phyloP scores from a whole-genome alignment of 1,140 invertebrate genomes.

The Neuroterus valhalla region DNA sequence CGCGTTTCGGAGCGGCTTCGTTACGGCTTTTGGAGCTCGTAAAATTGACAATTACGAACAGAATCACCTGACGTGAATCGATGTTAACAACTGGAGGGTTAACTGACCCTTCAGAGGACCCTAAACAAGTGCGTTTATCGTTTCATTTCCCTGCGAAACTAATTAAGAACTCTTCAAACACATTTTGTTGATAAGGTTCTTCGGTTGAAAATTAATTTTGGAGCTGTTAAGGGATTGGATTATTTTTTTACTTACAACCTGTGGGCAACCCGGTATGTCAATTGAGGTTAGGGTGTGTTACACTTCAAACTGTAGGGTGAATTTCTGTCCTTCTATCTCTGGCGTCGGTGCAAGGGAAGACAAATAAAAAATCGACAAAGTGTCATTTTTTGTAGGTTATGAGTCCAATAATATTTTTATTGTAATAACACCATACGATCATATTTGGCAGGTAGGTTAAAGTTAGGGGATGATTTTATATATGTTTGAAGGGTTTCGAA shows the following conservation, averaged over 20 bases:
- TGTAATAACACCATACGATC: not conserved
- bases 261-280: not conserved
- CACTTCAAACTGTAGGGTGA: not conserved
- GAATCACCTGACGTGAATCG: not conserved
- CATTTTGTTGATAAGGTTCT: not conserved
- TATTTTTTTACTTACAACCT: not conserved
- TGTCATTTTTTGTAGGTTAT: constrained; percentile 30
- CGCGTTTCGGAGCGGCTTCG: constrained; percentile 23
- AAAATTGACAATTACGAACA: constrained; percentile 19
- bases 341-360: constrained; percentile 22
- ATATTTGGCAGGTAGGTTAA: not conserved
- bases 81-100: not conserved
- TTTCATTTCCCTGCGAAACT: not conserved
- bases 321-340: constrained; percentile 16
- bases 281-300: constrained; percentile 3
- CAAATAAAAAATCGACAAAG: constrained; percentile 24
- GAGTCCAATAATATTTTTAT: constrained; percentile 28
- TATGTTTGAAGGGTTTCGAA: not conserved
- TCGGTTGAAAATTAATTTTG: not conserved
- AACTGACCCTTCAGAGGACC: not conserved
- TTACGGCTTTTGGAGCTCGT: constrained; percentile 20
- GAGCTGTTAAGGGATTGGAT: not conserved
- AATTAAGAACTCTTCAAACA: not conserved
- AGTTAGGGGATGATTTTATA: not conserved
- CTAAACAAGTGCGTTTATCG: not conserved